Conservation (phyloP, 2,113 vertebrate species). For the Pollimyrus isidori region DNA sequence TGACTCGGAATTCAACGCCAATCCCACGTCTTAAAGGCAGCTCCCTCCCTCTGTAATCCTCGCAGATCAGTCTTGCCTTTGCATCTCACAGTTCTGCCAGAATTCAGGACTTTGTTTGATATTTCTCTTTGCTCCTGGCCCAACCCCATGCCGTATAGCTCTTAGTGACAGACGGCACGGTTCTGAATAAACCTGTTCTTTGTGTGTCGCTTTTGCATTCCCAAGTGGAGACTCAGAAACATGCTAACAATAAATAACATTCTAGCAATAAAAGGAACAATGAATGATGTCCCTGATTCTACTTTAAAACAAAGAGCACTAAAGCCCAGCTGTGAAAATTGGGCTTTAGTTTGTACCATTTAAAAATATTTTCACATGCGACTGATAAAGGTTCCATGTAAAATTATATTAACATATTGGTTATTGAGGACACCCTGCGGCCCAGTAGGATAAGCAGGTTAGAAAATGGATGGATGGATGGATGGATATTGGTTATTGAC, state of each 20-base stretch:
- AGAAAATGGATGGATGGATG: too few species aligned
- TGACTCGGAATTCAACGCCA: neutral
- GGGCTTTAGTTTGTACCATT: neutral
- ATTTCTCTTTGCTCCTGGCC: neutral
- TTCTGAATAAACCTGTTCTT: neutral
- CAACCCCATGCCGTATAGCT: neutral
- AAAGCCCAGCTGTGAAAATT: neutral
- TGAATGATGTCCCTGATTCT: neutral
- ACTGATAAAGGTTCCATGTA: neutral
- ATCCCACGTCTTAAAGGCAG: neutral
- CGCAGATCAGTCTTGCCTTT: neutral
- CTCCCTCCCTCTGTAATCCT: neutral
- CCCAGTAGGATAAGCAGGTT: too few species aligned
- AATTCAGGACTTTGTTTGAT: neutral
- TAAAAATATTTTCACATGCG: neutral
- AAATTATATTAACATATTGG: neutral
- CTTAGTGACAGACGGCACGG: neutral
- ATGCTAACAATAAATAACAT: neutral
- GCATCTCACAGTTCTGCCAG: neutral
- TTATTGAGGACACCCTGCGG: neutral
- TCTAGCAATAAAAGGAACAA: neutral
- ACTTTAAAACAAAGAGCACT: neutral
- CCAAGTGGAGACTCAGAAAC: neutral
- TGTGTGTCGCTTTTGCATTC: neutral
- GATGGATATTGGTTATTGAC: neutral